These are phyloP conservation scores for Helicoverpa zea DNA, from an alignment of 1,140 invertebrate species.

Conservation along the genomic window DNA sequence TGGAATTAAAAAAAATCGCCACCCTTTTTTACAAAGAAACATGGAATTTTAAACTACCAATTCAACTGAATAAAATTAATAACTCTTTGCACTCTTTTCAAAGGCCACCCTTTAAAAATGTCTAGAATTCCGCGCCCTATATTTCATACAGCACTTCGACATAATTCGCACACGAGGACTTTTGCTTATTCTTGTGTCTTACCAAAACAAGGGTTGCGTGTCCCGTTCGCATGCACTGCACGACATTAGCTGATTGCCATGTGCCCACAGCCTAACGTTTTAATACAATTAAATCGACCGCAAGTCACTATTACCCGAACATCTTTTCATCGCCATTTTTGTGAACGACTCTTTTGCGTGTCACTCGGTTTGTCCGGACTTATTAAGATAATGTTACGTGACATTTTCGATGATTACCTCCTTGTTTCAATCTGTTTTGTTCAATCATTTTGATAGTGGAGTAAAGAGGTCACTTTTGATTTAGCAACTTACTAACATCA, in stretches of 20 bases:
- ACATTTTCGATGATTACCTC: constrained; percentile 30
- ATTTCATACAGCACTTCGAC: constrained; percentile 8
- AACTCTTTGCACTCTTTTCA: background rate
- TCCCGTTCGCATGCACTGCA: constrained; percentile 73
- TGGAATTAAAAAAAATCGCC: too few relatives aligned
- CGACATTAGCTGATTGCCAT: constrained; percentile 83
- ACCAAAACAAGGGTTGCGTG: constrained; percentile 69
- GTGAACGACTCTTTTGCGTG: constrained; percentile 82
- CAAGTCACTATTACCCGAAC: constrained; percentile 73
- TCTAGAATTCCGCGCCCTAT: background rate
- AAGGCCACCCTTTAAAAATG: background rate
- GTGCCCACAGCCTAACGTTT: constrained; percentile 81
- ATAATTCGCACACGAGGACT: constrained; percentile 5
- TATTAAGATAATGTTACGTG: constrained; percentile 48
- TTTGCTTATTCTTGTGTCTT: constrained; percentile 31
- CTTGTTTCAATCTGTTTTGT: constrained; percentile 24
- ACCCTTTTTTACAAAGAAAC: background rate
- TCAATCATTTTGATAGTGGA: constrained; percentile 4
- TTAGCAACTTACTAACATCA: too few relatives aligned
- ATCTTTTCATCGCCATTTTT: constrained; percentile 75
- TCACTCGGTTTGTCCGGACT: constrained; percentile 47
- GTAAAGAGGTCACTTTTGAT: background rate
- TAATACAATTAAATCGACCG: constrained; percentile 85
- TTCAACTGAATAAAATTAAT: background rate
- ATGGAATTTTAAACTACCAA: background rate